phyloP scores from a whole-genome alignment of 2,888 invertebrate genomes.

The Volucella zonaria region DNA sequence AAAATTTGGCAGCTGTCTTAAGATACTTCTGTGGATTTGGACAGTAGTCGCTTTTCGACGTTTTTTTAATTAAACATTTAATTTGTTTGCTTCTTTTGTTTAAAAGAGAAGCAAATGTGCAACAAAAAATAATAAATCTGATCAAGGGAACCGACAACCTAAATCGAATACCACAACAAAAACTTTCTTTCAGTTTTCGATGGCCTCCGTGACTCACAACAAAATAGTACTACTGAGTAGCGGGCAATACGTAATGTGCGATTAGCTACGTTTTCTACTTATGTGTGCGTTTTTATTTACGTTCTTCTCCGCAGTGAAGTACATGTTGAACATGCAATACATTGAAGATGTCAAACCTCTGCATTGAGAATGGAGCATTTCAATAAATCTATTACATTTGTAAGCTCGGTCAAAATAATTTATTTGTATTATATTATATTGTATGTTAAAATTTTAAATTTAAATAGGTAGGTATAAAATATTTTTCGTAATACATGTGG shows the following conservation, averaged over 20 bases:
- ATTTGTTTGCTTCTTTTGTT: neutral
- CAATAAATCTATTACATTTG: constrained; percentile 30
- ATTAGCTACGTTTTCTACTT: constrained; percentile 15
- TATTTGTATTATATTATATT: too few relatives aligned
- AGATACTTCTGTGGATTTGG: constrained; percentile 13
- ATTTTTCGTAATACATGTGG: too few relatives aligned
- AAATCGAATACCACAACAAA: constrained; percentile 64
- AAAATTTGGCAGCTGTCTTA: constrained; percentile 51
- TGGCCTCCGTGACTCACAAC: constrained; percentile 68
- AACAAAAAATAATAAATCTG: constrained; percentile 21
- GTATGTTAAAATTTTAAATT: too few relatives aligned
- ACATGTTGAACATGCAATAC: constrained; percentile 18
- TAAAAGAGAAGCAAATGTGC: neutral
- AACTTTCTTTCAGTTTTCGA: constrained; percentile 67
- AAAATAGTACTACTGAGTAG: constrained; percentile 41
- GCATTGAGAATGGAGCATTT: constrained; percentile 21
- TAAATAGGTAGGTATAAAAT: too few relatives aligned
- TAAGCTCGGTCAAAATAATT: neutral
- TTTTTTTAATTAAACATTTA: constrained; percentile 15
- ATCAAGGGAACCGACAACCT: constrained; percentile 36
- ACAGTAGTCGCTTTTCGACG: constrained; percentile 10
- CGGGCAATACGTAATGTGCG: too few relatives aligned
- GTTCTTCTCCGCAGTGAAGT: constrained; percentile 22
- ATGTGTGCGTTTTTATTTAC: constrained; percentile 38
- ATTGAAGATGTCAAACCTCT: neutral